Evolutionary conservation across 2,113 vertebrate genomes (phyloP).

Genomic region (Boulengeromyrus knoepffleri): DNA sequence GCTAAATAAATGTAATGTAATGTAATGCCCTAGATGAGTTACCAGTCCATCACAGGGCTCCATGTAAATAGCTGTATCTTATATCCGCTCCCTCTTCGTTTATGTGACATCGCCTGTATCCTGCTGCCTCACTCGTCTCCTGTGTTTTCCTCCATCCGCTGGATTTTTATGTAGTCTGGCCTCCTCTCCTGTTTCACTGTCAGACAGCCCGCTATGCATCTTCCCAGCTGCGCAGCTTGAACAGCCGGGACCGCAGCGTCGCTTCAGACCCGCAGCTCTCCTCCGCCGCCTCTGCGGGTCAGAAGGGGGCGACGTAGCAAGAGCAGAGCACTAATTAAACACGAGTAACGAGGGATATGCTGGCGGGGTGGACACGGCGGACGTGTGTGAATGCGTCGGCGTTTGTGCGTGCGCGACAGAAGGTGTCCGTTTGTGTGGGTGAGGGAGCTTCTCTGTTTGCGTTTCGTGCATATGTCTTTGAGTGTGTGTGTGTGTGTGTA

Average conservation of each 20-base stretch:
- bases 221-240: not conserved
- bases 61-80: not conserved
- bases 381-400: conserved; percentile 24
- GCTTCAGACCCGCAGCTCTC: conserved; percentile 32
- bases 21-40: not conserved
- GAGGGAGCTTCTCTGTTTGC: not conserved
- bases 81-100: not conserved
- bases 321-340: conserved; percentile 71
- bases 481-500: conserved; percentile 9
- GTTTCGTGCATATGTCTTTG: not conserved
- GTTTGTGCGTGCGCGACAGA: conserved; percentile 22
- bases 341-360: conserved; percentile 61
- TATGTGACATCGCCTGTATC: not conserved
- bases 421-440: not conserved
- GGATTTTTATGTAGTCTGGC: not conserved
- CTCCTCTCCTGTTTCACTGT: not conserved
- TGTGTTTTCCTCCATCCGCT: not conserved
- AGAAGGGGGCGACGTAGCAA: conserved; percentile 68
- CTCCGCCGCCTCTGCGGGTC: conserved; percentile 59
- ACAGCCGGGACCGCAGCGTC: not conserved
- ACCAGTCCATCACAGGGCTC: not conserved
- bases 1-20: not conserved
- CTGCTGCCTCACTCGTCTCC: not conserved
- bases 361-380: conserved; percentile 46
- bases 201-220: not conserved